Conservation (phyloP, 2,113 vertebrate genomes). For the Leptobrachium ailaonicum region DNA sequence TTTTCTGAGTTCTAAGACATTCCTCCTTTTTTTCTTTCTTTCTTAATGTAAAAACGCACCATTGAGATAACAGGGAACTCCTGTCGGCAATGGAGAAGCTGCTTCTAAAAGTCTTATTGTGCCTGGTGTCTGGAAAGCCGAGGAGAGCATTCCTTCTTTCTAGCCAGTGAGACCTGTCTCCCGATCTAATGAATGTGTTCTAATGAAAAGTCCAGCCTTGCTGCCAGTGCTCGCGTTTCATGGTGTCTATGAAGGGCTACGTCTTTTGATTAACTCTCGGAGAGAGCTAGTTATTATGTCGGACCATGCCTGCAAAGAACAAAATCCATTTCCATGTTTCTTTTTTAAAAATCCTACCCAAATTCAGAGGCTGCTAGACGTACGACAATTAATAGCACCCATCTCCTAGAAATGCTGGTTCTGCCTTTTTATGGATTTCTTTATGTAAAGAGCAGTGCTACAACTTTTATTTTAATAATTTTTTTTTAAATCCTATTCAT, state of each 20-base stretch:
- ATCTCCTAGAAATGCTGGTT: neutral
- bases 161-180: slow-evolving; percentile 18
- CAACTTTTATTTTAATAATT: neutral
- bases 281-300: neutral
- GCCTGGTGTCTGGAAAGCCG: slow-evolving; percentile 36
- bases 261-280: neutral
- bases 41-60: neutral
- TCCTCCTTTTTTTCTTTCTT: no score
- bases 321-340: neutral
- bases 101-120: slow-evolving; percentile 27
- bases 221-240: slow-evolving; percentile 7
- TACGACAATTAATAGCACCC: slow-evolving; percentile 3
- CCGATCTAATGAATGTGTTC: slow-evolving; percentile 30
- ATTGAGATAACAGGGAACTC: neutral
- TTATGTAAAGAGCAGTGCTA: slow-evolving; percentile 9
- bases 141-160: slow-evolving; percentile 12
- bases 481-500: neutral
- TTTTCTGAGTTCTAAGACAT: neutral
- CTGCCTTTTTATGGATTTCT: neutral
- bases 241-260: slow-evolving; percentile 23
- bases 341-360: neutral
- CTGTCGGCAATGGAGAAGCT: slow-evolving; percentile 22
- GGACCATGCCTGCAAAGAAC: neutral
- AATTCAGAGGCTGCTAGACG: neutral
- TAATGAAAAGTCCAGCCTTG: slow-evolving; percentile 2